These are phyloP conservation scores for Gibbula magus DNA, from an alignment of 2,888 invertebrate genomes.

Conservation along the genomic window DNA sequence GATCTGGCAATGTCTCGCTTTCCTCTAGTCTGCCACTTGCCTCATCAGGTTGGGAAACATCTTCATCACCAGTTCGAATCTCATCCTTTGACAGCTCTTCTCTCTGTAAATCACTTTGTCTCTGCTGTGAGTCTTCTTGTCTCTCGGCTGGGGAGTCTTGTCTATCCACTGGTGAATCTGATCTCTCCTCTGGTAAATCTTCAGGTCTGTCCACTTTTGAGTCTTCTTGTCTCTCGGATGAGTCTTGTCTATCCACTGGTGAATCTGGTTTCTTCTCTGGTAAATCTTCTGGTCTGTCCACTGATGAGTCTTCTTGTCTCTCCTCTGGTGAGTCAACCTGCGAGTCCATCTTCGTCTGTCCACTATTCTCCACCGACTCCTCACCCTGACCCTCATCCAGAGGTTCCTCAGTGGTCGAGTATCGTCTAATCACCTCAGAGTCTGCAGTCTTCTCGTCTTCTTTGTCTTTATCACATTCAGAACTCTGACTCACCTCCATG, in stretches of 20 bases:
- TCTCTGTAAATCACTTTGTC: background rate
- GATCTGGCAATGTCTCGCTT: background rate
- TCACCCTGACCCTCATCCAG: background rate
- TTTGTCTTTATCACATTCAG: background rate
- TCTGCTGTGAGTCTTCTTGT: background rate
- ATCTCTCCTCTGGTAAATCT: background rate
- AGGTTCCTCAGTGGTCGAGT: background rate
- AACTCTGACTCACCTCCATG: background rate
- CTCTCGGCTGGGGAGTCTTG: background rate
- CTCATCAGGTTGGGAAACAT: background rate
- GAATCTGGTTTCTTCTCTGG: too few relatives aligned
- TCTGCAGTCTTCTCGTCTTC: background rate
- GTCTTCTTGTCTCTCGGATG: background rate
- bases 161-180: background rate
- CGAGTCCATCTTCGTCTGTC: background rate
- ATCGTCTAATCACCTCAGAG: background rate
- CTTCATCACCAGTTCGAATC: background rate
- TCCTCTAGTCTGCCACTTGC: background rate
- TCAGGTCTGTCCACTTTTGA: background rate
- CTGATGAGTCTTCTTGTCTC: background rate
- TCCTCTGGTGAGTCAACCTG: background rate
- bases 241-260: background rate
- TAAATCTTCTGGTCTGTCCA: background rate
- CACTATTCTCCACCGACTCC: background rate
- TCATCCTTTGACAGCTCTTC: background rate